These are phyloP conservation scores for Nipponacmea schrenckii DNA, from an alignment of 2,888 invertebrate genomes.

Conservation along the genomic window DNA sequence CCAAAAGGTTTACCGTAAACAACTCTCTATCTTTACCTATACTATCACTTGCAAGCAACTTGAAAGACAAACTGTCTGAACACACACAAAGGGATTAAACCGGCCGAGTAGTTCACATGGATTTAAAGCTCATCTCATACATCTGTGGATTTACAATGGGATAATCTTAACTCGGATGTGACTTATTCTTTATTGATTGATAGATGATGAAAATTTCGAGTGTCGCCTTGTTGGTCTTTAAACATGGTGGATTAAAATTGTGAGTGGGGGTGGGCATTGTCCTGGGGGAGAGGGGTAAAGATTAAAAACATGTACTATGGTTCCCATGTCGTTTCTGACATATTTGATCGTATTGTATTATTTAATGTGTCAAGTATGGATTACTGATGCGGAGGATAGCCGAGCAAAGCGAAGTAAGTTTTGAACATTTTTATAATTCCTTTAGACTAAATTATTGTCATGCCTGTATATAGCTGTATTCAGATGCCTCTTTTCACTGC, in stretches of 20 bases:
- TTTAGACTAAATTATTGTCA: too few relatives aligned
- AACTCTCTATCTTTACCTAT: too few relatives aligned
- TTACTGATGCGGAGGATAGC: neutral
- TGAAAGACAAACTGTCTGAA: neutral
- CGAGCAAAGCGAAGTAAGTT: slow-evolving; percentile 2
- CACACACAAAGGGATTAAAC: slow-evolving; percentile 2
- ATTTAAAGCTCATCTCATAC: neutral
- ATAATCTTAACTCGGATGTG: neutral
- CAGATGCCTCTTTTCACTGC: too few relatives aligned
- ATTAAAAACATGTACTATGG: neutral
- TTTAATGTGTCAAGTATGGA: neutral
- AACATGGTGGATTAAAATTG: neutral
- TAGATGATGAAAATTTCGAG: neutral
- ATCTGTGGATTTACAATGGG: slow-evolving; percentile 6
- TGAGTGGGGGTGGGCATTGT: neutral
- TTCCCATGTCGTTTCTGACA: neutral
- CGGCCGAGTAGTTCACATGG: neutral
- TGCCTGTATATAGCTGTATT: too few relatives aligned
- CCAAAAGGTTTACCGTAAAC: too few relatives aligned
- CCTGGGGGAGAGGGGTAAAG: neutral
- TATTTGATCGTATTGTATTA: slow-evolving; percentile 2
- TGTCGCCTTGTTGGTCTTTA: neutral
- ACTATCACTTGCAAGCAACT: too few relatives aligned
- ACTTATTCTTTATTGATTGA: neutral
- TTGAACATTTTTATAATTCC: neutral